These are phyloP conservation scores for Adelphocoris suturalis DNA, from an alignment of 2,888 invertebrate species.

Conservation along the genomic window DNA sequence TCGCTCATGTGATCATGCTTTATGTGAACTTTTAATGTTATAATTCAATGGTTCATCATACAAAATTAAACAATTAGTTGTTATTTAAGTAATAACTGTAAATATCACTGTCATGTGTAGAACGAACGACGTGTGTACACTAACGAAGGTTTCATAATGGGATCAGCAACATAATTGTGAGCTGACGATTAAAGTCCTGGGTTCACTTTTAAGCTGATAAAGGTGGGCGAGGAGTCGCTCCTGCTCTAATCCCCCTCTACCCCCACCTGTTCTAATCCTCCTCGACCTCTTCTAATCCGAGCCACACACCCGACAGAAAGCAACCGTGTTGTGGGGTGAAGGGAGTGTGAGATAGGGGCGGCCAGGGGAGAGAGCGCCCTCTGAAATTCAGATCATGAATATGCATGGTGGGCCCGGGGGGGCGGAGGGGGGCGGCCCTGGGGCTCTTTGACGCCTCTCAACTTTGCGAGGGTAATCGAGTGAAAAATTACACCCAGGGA, in stretches of 20 bases:
- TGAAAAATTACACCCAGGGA: constrained; percentile 25
- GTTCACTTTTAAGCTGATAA: constrained; percentile 1
- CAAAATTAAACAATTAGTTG: too few species aligned
- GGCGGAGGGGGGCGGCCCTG: neutral
- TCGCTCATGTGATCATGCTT: too few species aligned
- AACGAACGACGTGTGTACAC: too few species aligned
- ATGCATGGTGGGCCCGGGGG: neutral
- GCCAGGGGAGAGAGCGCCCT: neutral
- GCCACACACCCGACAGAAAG: too few species aligned
- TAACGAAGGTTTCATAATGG: neutral
- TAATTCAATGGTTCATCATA: too few species aligned
- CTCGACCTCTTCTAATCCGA: too few species aligned
- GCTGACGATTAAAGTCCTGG: neutral
- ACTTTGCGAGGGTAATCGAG: constrained; percentile 34
- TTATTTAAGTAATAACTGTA: too few species aligned
- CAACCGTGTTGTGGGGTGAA: too few species aligned
- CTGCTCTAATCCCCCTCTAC: neutral
- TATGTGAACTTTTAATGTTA: too few species aligned
- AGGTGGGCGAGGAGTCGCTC: neutral
- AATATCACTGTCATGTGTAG: too few species aligned
- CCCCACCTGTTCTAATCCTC: neutral
- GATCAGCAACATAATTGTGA: neutral
- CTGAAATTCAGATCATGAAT: constrained; percentile 23
- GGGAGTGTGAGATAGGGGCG: neutral
- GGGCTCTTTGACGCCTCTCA: constrained; percentile 30